Evolutionary conservation across 2,113 vertebrate species (phyloP).

Genomic region (Gnathonemus longibarbis): DNA sequence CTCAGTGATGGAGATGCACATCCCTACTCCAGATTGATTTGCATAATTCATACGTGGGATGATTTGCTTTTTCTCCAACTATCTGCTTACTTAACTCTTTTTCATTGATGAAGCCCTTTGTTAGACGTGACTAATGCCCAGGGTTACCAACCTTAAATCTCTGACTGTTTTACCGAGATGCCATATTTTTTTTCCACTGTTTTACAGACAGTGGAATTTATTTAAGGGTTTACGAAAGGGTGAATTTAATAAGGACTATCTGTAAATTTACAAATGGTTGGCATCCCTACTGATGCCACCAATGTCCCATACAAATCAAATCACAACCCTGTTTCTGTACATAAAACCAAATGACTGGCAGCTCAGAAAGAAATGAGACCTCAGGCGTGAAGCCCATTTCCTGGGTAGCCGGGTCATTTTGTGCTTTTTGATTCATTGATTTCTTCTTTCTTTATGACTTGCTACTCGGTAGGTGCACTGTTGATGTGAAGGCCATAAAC

Average conservation of each 20-base stretch:
- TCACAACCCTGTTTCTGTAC: background rate
- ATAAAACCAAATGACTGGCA: background rate
- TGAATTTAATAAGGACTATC: background rate
- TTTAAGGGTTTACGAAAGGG: background rate
- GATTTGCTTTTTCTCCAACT: no score
- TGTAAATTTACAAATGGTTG: background rate
- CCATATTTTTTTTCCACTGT: background rate
- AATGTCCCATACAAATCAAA: background rate
- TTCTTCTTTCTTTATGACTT: background rate
- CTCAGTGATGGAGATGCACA: no score
- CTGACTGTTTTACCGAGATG: background rate
- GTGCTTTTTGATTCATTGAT: background rate
- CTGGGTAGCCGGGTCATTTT: background rate
- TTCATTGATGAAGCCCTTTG: background rate
- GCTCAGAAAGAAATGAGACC: background rate
- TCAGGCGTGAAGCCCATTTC: background rate
- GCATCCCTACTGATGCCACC: background rate
- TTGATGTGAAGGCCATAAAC: background rate
- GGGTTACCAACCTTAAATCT: background rate
- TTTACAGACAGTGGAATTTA: background rate
- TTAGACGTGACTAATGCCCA: background rate
- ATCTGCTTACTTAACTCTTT: background rate
- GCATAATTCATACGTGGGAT: no score
- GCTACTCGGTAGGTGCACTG: background rate
- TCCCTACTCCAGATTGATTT: no score